Base-by-base conservation (phyloP, 2,113 vertebrate species). In the Embiotoca jacksoni region DNA sequence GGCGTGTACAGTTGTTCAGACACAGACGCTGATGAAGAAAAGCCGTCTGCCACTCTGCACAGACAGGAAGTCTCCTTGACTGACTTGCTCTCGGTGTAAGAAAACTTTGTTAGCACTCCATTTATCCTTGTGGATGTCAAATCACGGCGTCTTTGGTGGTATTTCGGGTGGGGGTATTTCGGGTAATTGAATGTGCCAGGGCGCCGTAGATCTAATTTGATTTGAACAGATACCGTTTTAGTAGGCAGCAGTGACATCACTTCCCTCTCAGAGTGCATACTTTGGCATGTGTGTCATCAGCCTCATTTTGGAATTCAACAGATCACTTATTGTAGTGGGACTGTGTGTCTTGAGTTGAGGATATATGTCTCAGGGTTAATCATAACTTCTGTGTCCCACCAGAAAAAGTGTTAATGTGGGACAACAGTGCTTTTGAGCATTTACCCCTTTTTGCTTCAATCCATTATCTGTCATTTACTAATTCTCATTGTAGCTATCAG, bases 151-250 rank as follows among this genome's bases (percentile, higher is more conserved):
- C 84, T 78, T 87, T 89, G 88, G 85, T 90, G 90, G 88, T 90
- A 91, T 90, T 93, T 88, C 33, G 59, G 60, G 66, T 65, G 70
- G 63, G 78, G 81, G 88, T 83, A 84, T 90, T 92, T 88, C 10
- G 81, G 85, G 83, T 87, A 85, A 89, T 85, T 89, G 81, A 87
- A 84, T 92, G 92, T 92, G 89, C 85, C 90, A 83, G 83, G 93
- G 89, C 85, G 85, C 89, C 85, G 39, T 69, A 73, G 82, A 76
- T 88, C 74, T 93, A 93, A 94, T 93, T 93, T 72, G 86, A 94
- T 93, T 94, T 89, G 77, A 80, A 89, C 86, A 88, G 80, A 91
- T 91, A 87, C 82, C 70, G 78, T 92, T 94, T 91, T 91, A 92
- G 89, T 77, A 87, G 71, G 85, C 75, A 62, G 73, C 60, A 31